Evolutionary conservation across 2,888 invertebrate species (phyloP).

Genomic region (Blastobasis lacticolella): DNA sequence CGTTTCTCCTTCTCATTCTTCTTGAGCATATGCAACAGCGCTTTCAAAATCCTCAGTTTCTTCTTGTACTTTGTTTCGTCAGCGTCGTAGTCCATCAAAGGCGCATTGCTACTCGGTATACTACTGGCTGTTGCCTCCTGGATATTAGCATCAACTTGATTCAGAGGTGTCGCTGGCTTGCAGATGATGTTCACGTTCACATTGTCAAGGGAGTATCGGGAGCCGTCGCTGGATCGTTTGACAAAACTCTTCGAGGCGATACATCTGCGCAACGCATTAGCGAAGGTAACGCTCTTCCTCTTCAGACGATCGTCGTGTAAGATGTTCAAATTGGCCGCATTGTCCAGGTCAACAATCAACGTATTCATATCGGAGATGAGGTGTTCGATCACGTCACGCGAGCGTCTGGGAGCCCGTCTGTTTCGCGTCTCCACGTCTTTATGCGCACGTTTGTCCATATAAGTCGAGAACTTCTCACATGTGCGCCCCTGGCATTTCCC

Average conservation of each 20-base stretch:
- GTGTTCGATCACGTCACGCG: conserved; percentile 6
- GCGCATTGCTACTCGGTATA: background rate
- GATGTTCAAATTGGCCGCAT: conserved; percentile 16
- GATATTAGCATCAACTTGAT: background rate
- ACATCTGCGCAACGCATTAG: conserved; percentile 22
- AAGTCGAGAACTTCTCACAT: conserved; percentile 38
- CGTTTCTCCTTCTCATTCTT: conserved; percentile 16
- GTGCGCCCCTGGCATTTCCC: conserved; percentile 48
- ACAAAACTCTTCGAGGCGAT: conserved; percentile 10
- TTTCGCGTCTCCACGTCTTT: conserved; percentile 4
- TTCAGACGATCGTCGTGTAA: conserved; percentile 22
- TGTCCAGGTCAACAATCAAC: conserved; percentile 26
- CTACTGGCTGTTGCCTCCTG: too few species aligned
- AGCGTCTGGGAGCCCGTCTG: background rate
- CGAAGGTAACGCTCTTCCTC: conserved; percentile 19
- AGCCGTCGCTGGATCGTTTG: conserved; percentile 8
- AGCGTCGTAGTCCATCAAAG: conserved; percentile 10
- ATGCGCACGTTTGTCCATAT: conserved; percentile 36
- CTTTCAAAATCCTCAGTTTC: conserved; percentile 20
- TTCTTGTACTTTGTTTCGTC: conserved; percentile 11
- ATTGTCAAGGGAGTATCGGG: conserved; percentile 43
- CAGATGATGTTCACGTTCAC: conserved; percentile 53
- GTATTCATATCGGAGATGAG: conserved; percentile 18
- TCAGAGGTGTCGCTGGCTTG: conserved; percentile 16
- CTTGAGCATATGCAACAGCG: conserved; percentile 18